These are phyloP conservation scores for Nomada ruficornis DNA, from an alignment of 2,888 invertebrate species.

Conservation along the genomic window DNA sequence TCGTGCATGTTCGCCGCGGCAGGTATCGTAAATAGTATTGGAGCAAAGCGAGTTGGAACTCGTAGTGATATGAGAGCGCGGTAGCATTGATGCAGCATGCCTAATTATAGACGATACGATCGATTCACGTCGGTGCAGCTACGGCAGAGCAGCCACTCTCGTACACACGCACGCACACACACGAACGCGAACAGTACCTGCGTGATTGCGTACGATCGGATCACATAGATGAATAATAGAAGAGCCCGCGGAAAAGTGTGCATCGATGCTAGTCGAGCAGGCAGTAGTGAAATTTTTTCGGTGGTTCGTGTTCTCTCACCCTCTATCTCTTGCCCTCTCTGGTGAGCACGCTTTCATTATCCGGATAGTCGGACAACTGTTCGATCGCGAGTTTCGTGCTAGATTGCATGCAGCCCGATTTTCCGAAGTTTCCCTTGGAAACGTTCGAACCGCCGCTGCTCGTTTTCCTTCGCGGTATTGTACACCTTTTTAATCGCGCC, in stretches of 20 bases:
- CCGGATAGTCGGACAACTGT: constrained; percentile 24
- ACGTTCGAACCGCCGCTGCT: neutral
- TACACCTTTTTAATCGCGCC: neutral
- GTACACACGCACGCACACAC: neutral
- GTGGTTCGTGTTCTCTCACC: neutral
- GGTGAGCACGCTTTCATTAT: constrained; percentile 47
- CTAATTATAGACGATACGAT: constrained; percentile 66
- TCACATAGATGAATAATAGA: constrained; percentile 38
- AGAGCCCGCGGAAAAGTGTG: constrained; percentile 15
- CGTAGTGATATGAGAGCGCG: constrained; percentile 53
- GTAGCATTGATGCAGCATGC: constrained; percentile 56
- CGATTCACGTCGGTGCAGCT: constrained; percentile 60
- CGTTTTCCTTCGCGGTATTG: neutral
- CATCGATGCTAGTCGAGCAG: constrained; percentile 17
- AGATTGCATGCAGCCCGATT: constrained; percentile 7
- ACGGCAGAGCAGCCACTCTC: constrained; percentile 20
- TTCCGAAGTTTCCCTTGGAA: constrained; percentile 1
- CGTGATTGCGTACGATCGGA: neutral
- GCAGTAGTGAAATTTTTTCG: constrained; percentile 34
- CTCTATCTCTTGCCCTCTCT: neutral
- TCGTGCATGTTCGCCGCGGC: neutral
- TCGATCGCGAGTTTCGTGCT: constrained; percentile 1
- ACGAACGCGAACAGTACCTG: neutral
- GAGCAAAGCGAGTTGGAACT: constrained; percentile 41
- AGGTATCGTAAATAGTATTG: constrained; percentile 48